phyloP scores from a whole-genome alignment of 2,888 invertebrate genomes.

The Caradrina clavipalpis region DNA sequence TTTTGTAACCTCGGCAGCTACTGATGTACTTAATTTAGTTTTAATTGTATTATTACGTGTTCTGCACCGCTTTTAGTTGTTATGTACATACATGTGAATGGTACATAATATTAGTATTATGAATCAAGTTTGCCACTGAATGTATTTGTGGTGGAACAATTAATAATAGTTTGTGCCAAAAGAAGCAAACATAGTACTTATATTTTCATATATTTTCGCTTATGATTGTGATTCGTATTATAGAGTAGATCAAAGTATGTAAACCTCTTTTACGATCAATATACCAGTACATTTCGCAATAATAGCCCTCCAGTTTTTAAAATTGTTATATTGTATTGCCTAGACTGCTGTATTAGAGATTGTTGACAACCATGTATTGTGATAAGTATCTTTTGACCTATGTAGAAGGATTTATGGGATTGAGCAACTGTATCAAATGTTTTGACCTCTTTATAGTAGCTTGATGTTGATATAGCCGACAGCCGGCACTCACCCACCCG shows the following conservation, averaged over 20 bases:
- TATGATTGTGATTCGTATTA: slow-evolving; percentile 40
- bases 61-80: slow-evolving; percentile 51
- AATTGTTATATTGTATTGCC: slow-evolving; percentile 31
- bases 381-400: slow-evolving; percentile 18
- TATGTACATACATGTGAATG: slow-evolving; percentile 16
- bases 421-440: slow-evolving; percentile 15
- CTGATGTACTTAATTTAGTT: slow-evolving; percentile 60
- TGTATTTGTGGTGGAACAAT: slow-evolving; percentile 27
- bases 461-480: slow-evolving; percentile 18
- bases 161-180: slow-evolving; percentile 65
- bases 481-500: neutral
- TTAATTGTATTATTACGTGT: slow-evolving; percentile 28
- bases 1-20: slow-evolving; percentile 53
- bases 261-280: slow-evolving; percentile 16
- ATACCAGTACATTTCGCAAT: slow-evolving; percentile 26
- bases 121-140: slow-evolving; percentile 35
- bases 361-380: slow-evolving; percentile 19
- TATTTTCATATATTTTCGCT: slow-evolving; percentile 56
- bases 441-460: slow-evolving; percentile 14
- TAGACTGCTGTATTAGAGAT: slow-evolving; percentile 19
- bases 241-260: slow-evolving; percentile 32
- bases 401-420: slow-evolving; percentile 17
- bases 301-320: slow-evolving; percentile 49
- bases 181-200: slow-evolving; percentile 51
- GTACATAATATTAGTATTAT: slow-evolving; percentile 41